Base-by-base conservation (phyloP, 2,888 invertebrate genomes). In the Eupithecia centaureata region DNA sequence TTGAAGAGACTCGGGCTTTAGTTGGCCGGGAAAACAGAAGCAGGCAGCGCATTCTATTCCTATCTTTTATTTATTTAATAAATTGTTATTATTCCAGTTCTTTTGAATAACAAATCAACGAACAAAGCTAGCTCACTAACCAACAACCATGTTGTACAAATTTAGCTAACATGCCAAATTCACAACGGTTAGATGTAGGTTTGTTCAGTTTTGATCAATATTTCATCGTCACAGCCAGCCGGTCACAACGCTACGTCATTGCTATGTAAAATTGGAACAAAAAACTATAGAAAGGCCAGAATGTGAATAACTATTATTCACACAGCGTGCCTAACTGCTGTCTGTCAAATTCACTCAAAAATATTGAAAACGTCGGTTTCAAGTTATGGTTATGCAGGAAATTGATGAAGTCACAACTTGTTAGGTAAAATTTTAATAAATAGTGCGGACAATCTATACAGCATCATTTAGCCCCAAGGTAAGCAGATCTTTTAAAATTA, bases 201-300 rank as follows among this genome's bases (percentile, higher is more conserved):
- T 88, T 83, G 80, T 85, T 85, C 85, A 84, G 86, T 79, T 87
- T 79, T 81, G 79, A 87, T 87, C 86, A 86, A 88, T 88, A 86
- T 87, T 87, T 87, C 87, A 87, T 82, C 78, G 86, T 87, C 87
- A 85, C 77, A 74, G 81, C 78, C 87, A 87, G 83, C 86, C 84
- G 86, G 85, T 83, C 83, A 84, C 80, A 81, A 77, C 80, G 82
- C 78, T 79, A 81, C 81, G 80, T 84, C 82, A 82, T 73, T 74
- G 74, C 77, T 76, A 73, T 76, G 68, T 75, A 67, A 76, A 76
- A 77, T 70, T 70, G 68, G 74, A 72, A 75, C 76, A 75, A 33
- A 61, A 74, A 74, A 69, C 4, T 52, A 12, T 28, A 35, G 60
- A 67, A 32, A 32, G 56, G 56, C 28, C 22, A 22, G 32, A 57